phyloP scores from a whole-genome alignment of 2,797 vertebrate species.

The Rhabdophis nuchalis region DNA sequence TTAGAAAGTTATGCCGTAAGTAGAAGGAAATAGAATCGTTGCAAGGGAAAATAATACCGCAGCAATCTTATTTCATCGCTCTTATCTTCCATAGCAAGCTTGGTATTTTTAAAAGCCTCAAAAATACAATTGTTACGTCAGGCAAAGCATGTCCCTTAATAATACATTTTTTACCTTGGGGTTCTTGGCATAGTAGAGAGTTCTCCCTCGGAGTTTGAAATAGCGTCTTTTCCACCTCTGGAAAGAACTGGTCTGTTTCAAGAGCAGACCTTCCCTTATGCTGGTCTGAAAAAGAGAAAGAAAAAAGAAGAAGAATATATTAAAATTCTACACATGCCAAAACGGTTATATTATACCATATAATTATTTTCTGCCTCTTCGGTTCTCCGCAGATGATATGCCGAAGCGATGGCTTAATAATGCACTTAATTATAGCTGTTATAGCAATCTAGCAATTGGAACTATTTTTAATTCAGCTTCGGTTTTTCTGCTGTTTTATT shows the following conservation, averaged over 20 bases:
- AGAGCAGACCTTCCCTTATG: constrained; percentile 91
- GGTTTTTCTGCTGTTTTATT: not conserved
- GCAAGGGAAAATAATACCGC: not conserved
- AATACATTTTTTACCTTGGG: constrained; percentile 82
- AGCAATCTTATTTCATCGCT: not conserved
- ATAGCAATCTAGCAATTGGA: not conserved
- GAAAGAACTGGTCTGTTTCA: constrained; percentile 99
- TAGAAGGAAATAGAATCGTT: not conserved
- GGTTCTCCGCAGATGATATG: not conserved
- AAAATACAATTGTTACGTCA: not conserved
- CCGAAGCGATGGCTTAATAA: not conserved
- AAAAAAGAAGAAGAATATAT: constrained; percentile 16
- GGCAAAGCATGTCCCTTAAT: not conserved
- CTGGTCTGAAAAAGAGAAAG: constrained; percentile 81
- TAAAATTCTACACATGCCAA: constrained; percentile 10
- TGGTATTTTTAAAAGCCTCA: not conserved
- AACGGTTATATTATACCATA: not conserved
- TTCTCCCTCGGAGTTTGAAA: constrained; percentile 94
- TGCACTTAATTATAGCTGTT: not conserved
- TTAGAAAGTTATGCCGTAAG: not conserved
- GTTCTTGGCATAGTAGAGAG: constrained; percentile 98
- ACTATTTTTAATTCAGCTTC: not conserved
- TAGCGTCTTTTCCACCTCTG: constrained; percentile 98
- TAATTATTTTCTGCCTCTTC: not conserved
- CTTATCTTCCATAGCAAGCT: not conserved